These are phyloP conservation scores for Neocrepidodera transversa DNA, from an alignment of 2,888 invertebrate genomes.

Conservation along the genomic window DNA sequence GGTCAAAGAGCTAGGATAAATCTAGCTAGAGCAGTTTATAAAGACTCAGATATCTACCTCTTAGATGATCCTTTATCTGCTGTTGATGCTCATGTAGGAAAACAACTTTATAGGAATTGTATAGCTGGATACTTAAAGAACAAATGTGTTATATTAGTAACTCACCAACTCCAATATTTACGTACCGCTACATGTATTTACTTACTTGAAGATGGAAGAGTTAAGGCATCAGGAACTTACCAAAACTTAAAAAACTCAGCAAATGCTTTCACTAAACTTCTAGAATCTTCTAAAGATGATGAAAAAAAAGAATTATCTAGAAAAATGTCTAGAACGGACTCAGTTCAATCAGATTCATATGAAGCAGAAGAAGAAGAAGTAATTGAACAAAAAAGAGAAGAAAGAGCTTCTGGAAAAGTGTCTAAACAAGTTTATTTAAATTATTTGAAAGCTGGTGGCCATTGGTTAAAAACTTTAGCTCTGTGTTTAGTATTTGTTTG, in stretches of 20 bases:
- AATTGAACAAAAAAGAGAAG: slow-evolving; percentile 63
- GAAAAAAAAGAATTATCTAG: slow-evolving; percentile 28
- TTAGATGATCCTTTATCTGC: slow-evolving; percentile 90
- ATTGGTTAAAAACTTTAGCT: slow-evolving; percentile 55
- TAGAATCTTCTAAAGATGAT: slow-evolving; percentile 56
- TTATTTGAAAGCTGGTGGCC: slow-evolving; percentile 77
- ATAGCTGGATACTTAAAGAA: slow-evolving; percentile 68
- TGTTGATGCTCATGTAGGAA: slow-evolving; percentile 86
- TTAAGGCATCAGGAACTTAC: slow-evolving; percentile 64
- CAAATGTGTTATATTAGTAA: slow-evolving; percentile 76
- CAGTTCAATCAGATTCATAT: slow-evolving; percentile 12
- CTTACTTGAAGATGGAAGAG: slow-evolving; percentile 64
- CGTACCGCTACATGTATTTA: slow-evolving; percentile 65
- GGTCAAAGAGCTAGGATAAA: slow-evolving; percentile 89
- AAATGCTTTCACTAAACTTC: slow-evolving; percentile 72
- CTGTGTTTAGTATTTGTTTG: slow-evolving; percentile 63
- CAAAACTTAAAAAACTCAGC: slow-evolving; percentile 74
- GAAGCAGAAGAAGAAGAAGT: slow-evolving; percentile 30
- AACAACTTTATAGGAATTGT: slow-evolving; percentile 84
- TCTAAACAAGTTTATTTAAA: slow-evolving; percentile 63
- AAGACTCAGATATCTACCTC: slow-evolving; percentile 82
- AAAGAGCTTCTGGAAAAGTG: slow-evolving; percentile 68
- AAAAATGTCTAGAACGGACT: slow-evolving; percentile 62
- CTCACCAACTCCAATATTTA: slow-evolving; percentile 74
- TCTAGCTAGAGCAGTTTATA: slow-evolving; percentile 83